phyloP scores from a whole-genome alignment of 2,888 invertebrate species.

The Arctia plantaginis region DNA sequence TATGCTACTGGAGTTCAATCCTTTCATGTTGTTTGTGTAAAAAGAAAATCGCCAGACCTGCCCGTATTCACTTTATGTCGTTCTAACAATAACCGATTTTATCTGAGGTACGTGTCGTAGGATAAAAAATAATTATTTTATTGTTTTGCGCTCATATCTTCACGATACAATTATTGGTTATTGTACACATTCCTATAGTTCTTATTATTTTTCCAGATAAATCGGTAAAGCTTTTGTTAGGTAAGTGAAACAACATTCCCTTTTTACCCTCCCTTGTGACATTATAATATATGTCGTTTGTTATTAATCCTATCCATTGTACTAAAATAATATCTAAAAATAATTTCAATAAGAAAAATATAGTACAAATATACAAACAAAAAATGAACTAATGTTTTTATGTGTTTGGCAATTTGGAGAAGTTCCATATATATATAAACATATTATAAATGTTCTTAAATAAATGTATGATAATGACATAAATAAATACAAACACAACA shows the following conservation, averaged over 20 bases:
- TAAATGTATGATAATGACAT: too few species aligned
- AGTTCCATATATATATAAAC: too few species aligned
- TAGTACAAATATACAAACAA: not conserved
- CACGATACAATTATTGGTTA: constrained; percentile 6
- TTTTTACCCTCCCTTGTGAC: not conserved
- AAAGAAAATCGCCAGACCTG: constrained; percentile 36
- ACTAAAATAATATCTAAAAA: not conserved
- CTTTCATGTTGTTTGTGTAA: constrained; percentile 56
- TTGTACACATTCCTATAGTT: not conserved
- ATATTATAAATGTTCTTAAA: too few species aligned
- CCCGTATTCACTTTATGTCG: constrained; percentile 64
- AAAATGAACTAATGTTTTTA: too few species aligned
- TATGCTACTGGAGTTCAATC: constrained; percentile 52
- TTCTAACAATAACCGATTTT: constrained; percentile 57
- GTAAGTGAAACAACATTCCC: not conserved
- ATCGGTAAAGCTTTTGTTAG: not conserved
- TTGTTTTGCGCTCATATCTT: constrained; percentile 10
- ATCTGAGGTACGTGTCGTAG: constrained; percentile 42
- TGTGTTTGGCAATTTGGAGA: too few species aligned
- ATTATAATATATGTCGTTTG: not conserved
- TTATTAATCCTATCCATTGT: not conserved
- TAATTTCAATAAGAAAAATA: not conserved
- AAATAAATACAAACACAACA: too few species aligned
- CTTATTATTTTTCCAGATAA: not conserved
- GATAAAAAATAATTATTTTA: constrained; percentile 32